These are phyloP conservation scores for Plumapathes pennacea DNA, from an alignment of 92 coral and sea anemone genomes.

Conservation along the genomic window DNA sequence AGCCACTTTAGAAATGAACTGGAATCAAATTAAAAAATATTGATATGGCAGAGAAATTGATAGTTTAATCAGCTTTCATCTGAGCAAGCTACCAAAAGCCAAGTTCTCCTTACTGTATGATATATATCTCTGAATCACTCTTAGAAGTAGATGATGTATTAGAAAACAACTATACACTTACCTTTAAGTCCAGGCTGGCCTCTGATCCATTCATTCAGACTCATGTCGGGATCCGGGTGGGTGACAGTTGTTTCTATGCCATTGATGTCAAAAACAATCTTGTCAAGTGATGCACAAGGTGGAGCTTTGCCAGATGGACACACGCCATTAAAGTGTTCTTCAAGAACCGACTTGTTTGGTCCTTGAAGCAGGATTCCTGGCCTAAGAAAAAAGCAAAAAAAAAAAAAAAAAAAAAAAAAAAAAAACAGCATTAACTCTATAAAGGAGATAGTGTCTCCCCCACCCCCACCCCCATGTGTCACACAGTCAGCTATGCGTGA, in stretches of 20 bases:
- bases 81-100: too few relatives aligned
- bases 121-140: neutral
- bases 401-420: too few relatives aligned
- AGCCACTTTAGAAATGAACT: too few relatives aligned
- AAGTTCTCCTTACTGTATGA: too few relatives aligned
- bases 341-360: slow-evolving; percentile 11
- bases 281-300: neutral
- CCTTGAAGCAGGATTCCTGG: slow-evolving; percentile 9
- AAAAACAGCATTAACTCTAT: too few relatives aligned
- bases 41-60: too few relatives aligned
- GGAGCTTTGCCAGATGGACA: neutral
- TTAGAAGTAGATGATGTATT: neutral
- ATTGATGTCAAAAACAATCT: slow-evolving; percentile 47
- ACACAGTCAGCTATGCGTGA: too few relatives aligned
- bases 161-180: neutral
- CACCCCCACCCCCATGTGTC: too few relatives aligned
- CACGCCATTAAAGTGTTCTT: slow-evolving; percentile 25
- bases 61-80: too few relatives aligned
- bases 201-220: slow-evolving; percentile 69
- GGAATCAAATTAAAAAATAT: too few relatives aligned
- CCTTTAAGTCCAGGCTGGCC: slow-evolving; percentile 75
- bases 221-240: slow-evolving; percentile 49
- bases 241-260: slow-evolving; percentile 45
- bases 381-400: too few relatives aligned
- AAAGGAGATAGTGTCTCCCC: too few relatives aligned